Base-by-base conservation (phyloP, 2,888 invertebrate genomes). In the Ormyrus thymus region DNA sequence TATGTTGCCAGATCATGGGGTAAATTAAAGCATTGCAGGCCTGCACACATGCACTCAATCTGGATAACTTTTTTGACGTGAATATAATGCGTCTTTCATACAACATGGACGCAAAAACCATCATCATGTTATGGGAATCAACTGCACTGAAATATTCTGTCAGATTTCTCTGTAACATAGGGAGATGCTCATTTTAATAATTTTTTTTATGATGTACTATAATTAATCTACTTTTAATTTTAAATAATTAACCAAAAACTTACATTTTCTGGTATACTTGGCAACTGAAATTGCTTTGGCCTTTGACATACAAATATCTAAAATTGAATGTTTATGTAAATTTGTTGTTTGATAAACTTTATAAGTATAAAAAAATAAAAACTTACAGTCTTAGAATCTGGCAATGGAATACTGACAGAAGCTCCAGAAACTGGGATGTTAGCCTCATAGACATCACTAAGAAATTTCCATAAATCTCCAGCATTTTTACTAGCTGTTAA, bases 1-100 rank as follows among this genome's bases (percentile, higher is more conserved):
- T 97, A 87, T 98, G 98, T 91, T 99, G 98, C 99, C 99, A 99
- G 84, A 95, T 95, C 98, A 99, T 98, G 0, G 99, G 99, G 91
- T 98, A 98, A 59, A 99, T 94, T 65, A 99, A 94, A 81, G 96
- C 94, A 89, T 97, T 97, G 15, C 98, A 97, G 11, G 98, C 98
- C 90, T 98, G 97, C 46, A 97, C 96, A 87, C 97, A 96, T 0
- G 98, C 97, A 69, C 97, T 97, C 68, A 99, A 91, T 79, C 97
- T 93, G 83, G 97, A 96, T 82, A 98, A 92, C 87, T 96, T 96
- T 82, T 94, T 94, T 0, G 98, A 98, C 8, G 96, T 97, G 85
- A 99, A 95, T 74, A 99, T 94, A 80, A 99, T 96, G 64, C 99
- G 93, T 71, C 99, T 92, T 91, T 99, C 99, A 86, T 97, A 95